Percentiles rank a stretch among this genome's conserved stretches.
Evolutionary conservation across 1,140 invertebrate genomes (phyloP).

Genomic region (Oncopeltus fasciatus): DNA sequence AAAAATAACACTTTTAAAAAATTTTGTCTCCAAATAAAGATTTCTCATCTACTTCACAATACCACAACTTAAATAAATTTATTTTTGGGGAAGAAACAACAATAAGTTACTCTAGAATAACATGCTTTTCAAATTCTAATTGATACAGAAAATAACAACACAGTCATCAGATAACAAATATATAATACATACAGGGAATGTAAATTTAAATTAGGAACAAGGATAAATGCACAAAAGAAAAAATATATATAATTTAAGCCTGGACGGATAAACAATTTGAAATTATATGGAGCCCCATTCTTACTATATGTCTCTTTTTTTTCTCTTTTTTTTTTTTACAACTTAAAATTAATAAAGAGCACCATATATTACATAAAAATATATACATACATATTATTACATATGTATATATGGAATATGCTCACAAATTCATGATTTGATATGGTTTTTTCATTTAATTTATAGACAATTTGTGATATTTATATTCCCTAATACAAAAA

Average conservation of each 20-base stretch:
- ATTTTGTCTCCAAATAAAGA: neutral
- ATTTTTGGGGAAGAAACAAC: neutral
- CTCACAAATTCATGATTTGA: neutral
- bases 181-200: constrained; percentile 2
- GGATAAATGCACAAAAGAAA: neutral
- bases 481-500: constrained; percentile 6
- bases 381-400: constrained; percentile 4
- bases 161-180: constrained; percentile 1
- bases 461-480: neutral
- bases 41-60: neutral
- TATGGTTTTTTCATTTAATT: neutral
- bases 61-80: neutral
- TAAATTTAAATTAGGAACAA: constrained; percentile 3
- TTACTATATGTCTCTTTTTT: too few species aligned
- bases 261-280: constrained; percentile 1
- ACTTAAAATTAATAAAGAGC: constrained; percentile 2
- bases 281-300: constrained; percentile 6
- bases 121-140: neutral
- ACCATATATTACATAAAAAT: constrained; percentile 1
- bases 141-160: neutral
- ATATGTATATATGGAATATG: constrained; percentile 9
- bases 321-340: neutral
- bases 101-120: neutral
- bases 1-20: neutral
- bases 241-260: neutral